A percentile compares a stretch with the other conserved stretches of the same genome.
Evolutionary conservation across 2,888 invertebrate genomes (phyloP).

Genomic region (Cheilosia vernalis): DNA sequence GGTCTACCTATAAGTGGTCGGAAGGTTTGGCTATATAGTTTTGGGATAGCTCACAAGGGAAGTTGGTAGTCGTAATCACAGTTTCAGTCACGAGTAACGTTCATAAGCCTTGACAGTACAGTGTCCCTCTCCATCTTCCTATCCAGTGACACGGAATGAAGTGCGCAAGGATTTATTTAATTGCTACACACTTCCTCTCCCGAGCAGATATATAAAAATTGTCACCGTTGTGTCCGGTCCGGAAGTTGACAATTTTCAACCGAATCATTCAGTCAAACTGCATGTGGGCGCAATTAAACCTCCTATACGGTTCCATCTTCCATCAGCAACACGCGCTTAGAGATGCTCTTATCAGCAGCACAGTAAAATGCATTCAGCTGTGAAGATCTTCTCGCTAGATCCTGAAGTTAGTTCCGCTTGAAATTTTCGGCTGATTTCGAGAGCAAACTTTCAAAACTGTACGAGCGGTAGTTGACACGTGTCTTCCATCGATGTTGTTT

Average conservation of each 20-base stretch:
- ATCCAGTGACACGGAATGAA: slow-evolving; percentile 43
- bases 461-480: slow-evolving; percentile 51
- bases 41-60: no score
- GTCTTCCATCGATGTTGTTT: slow-evolving; percentile 13
- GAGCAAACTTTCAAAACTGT: slow-evolving; percentile 57
- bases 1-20: slow-evolving; percentile 3
- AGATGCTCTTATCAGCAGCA: slow-evolving; percentile 35
- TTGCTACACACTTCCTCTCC: slow-evolving; percentile 30
- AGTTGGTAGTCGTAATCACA: no score
- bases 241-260: slow-evolving; percentile 63
- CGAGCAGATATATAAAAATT: neutral
- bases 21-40: neutral
- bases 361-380: slow-evolving; percentile 45
- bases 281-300: slow-evolving; percentile 35
- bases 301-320: slow-evolving; percentile 13
- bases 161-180: slow-evolving; percentile 45
- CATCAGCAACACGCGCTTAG: slow-evolving; percentile 11
- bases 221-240: slow-evolving; percentile 19
- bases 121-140: slow-evolving; percentile 26
- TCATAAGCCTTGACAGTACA: neutral
- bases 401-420: slow-evolving; percentile 50
- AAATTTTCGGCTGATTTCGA: slow-evolving; percentile 19
- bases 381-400: slow-evolving; percentile 61
- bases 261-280: slow-evolving; percentile 23
- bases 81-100: neutral